phyloP scores from a whole-genome alignment of 92 coral and sea anemone genomes.

The Umimayanthus kanabou region DNA sequence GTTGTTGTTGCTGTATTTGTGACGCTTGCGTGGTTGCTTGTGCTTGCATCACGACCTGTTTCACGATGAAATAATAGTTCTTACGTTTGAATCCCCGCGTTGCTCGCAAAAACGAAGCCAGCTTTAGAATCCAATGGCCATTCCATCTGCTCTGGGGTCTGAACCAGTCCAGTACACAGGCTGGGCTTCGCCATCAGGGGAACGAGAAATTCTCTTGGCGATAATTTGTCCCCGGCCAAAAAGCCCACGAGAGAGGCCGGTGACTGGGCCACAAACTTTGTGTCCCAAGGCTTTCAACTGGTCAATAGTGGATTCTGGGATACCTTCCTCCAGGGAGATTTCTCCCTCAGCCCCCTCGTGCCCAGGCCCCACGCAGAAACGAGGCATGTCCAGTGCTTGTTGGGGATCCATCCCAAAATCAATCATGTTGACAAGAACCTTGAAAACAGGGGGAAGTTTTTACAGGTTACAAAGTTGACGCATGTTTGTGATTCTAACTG shows the following conservation, averaged over 20 bases:
- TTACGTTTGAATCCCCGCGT: no score
- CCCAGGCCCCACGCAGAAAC: constrained; percentile 64
- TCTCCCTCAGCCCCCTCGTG: constrained; percentile 45
- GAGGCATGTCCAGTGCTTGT: constrained; percentile 91
- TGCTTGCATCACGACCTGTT: no score
- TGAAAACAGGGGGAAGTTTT: not conserved
- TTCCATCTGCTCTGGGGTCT: constrained; percentile 94
- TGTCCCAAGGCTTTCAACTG: constrained; percentile 75
- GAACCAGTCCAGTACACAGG: constrained; percentile 97
- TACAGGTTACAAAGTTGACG: not conserved
- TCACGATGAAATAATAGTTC: no score
- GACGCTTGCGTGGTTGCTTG: no score
- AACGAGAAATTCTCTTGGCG: constrained; percentile 52
- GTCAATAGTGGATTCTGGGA: constrained; percentile 52
- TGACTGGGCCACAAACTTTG: constrained; percentile 67
- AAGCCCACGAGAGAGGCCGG: constrained; percentile 55
- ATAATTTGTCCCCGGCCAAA: constrained; percentile 96
- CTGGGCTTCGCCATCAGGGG: constrained; percentile 53
- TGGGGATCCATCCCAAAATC: constrained; percentile 98
- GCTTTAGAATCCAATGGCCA: constrained; percentile 78
- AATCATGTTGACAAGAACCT: constrained; percentile 95
- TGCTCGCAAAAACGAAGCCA: no score
- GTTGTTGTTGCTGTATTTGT: no score
- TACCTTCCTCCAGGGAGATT: constrained; percentile 83
- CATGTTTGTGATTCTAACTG: no score